phyloP scores from a whole-genome alignment of 2,797 vertebrate genomes.

The Lagocephalus sceleratus region DNA sequence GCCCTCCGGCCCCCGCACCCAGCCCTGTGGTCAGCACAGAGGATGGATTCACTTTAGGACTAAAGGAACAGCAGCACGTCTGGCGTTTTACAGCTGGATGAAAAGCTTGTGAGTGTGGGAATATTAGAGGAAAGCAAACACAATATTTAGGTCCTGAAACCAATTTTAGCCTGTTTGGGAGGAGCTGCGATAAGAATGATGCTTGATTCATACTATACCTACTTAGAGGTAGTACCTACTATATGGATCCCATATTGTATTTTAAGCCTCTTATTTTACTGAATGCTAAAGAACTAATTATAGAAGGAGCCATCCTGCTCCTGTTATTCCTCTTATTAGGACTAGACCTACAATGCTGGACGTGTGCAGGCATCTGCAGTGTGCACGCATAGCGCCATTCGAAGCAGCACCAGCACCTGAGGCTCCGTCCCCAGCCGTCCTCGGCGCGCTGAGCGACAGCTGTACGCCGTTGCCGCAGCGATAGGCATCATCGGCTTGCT shows the following conservation, averaged over 20 bases:
- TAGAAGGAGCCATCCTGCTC: not conserved
- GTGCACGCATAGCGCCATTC: conserved; percentile 38
- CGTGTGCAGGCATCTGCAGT: conserved; percentile 24
- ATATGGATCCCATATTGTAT: no score
- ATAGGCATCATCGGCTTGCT: conserved; percentile 76
- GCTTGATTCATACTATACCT: no score
- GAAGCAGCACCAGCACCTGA: conserved; percentile 67
- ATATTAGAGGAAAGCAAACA: no score
- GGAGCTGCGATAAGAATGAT: no score
- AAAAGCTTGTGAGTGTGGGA: no score
- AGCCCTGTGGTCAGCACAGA: conserved; percentile 61
- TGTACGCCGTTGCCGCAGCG: conserved; percentile 69
- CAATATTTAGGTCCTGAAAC: no score
- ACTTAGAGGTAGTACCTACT: no score
- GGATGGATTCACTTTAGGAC: conserved; percentile 39
- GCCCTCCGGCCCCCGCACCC: conserved; percentile 11
- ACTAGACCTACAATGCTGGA: not conserved
- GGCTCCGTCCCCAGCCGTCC: conserved; percentile 64
- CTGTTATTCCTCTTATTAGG: not conserved
- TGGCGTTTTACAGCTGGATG: not conserved
- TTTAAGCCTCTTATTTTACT: no score
- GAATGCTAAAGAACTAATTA: not conserved
- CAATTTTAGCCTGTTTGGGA: no score
- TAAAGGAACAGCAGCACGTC: conserved; percentile 29
- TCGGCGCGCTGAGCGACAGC: conserved; percentile 71